Conservation (phyloP, 2,888 invertebrate species). For the Caenorhabditis sp. region DNA sequence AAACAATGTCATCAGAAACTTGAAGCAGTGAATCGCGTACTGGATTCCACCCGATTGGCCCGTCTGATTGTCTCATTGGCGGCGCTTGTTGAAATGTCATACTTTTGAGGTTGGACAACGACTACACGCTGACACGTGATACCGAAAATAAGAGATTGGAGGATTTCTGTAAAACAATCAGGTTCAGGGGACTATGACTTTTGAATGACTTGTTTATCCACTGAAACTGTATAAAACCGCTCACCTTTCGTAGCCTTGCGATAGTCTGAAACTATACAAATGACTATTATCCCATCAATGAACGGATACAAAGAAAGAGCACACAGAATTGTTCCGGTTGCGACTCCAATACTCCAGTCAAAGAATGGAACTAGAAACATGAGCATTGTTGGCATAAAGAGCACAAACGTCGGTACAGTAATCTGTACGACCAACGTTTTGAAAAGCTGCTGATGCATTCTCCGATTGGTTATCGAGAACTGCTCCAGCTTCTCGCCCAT, state of each 20-base stretch:
- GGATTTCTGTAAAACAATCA: slow-evolving; percentile 31
- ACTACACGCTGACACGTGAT: slow-evolving; percentile 10
- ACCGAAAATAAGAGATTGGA: not conserved
- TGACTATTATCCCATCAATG: slow-evolving; percentile 43
- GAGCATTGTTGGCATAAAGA: slow-evolving; percentile 35
- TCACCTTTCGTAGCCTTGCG: slow-evolving; percentile 29
- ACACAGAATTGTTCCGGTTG: slow-evolving; percentile 32
- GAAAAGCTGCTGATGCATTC: slow-evolving; percentile 43
- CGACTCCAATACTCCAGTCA: slow-evolving; percentile 26
- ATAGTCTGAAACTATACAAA: slow-evolving; percentile 47
- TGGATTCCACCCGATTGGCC: slow-evolving; percentile 8
- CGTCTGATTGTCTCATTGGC: slow-evolving; percentile 4
- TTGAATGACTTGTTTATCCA: not conserved
- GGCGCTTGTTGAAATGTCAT: slow-evolving; percentile 22
- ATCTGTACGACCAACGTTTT: slow-evolving; percentile 50
- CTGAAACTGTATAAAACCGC: no score
- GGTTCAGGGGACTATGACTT: not conserved
- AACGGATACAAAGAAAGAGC: slow-evolving; percentile 44
- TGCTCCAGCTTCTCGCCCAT: slow-evolving; percentile 48
- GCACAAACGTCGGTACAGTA: slow-evolving; percentile 36
- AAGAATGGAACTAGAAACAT: slow-evolving; percentile 51
- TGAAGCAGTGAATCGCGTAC: not conserved
- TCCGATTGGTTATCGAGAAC: slow-evolving; percentile 44
- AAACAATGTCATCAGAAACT: slow-evolving; percentile 8
- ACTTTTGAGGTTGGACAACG: slow-evolving; percentile 11